These are phyloP conservation scores for Loriculus beryllinus DNA, from an alignment of 2,797 vertebrate species.

Conservation along the genomic window DNA sequence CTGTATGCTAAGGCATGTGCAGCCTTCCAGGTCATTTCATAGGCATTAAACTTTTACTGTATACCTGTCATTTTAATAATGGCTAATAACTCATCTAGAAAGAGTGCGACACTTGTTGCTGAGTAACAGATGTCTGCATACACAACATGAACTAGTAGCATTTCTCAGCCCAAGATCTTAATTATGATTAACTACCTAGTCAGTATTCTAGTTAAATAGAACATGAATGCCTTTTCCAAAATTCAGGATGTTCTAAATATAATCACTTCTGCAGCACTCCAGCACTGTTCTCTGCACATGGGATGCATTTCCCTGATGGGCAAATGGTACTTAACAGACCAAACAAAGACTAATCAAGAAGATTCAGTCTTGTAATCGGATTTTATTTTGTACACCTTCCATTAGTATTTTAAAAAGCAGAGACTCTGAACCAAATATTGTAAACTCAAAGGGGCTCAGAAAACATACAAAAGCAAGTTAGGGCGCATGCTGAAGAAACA, in stretches of 20 bases:
- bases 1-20: neutral
- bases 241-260: neutral
- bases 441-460: neutral
- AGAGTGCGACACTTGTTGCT: slow-evolving; percentile 3
- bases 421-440: neutral
- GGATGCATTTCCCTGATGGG: neutral
- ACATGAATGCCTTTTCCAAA: neutral
- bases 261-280: neutral
- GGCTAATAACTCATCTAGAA: slow-evolving; percentile 42
- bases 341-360: neutral
- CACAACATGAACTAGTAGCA: neutral
- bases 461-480: neutral
- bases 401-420: neutral
- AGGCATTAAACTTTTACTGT: slow-evolving; percentile 53
- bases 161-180: neutral
- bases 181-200: slow-evolving; percentile 3
- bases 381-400: neutral
- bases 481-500: neutral
- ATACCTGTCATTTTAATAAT: slow-evolving; percentile 37
- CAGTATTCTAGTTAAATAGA: neutral
- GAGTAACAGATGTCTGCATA: slow-evolving; percentile 21
- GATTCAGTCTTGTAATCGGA: neutral
- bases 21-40: slow-evolving; percentile 43
- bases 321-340: neutral
- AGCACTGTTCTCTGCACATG: neutral